These are phyloP conservation scores for Zaprionus camerounensis DNA, from an alignment of 1,140 invertebrate genomes.

Conservation along the genomic window DNA sequence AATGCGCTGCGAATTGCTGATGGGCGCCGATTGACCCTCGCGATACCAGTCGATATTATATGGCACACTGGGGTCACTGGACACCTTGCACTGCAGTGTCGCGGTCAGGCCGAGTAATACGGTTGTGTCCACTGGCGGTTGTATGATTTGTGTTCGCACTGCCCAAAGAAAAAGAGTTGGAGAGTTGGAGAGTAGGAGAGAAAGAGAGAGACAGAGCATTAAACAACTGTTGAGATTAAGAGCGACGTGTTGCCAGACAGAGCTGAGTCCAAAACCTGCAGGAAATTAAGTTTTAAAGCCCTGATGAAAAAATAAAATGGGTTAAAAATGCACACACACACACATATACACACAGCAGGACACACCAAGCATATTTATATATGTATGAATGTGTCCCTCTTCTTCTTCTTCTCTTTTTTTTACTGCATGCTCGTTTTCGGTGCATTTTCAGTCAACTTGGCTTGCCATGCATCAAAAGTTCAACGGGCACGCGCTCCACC, in stretches of 20 bases:
- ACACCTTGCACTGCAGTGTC: slow-evolving; percentile 95
- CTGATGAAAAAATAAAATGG: background rate
- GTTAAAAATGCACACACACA: slow-evolving; percentile 22
- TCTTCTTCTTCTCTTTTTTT: background rate
- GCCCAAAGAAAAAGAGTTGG: background rate
- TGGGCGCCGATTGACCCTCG: slow-evolving; percentile 88
- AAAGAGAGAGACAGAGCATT: slow-evolving; percentile 36
- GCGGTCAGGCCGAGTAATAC: slow-evolving; percentile 96
- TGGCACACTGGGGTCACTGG: slow-evolving; percentile 95
- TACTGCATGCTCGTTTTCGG: slow-evolving; percentile 18
- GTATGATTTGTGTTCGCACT: slow-evolving; percentile 96
- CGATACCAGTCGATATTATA: slow-evolving; percentile 96
- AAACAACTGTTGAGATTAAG: slow-evolving; percentile 68
- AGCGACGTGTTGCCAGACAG: slow-evolving; percentile 24
- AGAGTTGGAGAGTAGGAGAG: background rate
- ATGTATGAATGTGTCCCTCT: background rate
- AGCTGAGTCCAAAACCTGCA: slow-evolving; percentile 8
- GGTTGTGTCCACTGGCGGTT: slow-evolving; percentile 94
- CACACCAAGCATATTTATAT: background rate
- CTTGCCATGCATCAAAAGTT: slow-evolving; percentile 73
- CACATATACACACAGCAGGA: slow-evolving; percentile 1
- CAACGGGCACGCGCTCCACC: slow-evolving; percentile 67
- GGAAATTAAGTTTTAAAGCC: slow-evolving; percentile 64
- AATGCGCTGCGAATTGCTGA: slow-evolving; percentile 87
- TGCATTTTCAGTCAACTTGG: slow-evolving; percentile 68